Base-by-base conservation (phyloP, 1,140 invertebrate genomes). In the Linepithema humile region DNA sequence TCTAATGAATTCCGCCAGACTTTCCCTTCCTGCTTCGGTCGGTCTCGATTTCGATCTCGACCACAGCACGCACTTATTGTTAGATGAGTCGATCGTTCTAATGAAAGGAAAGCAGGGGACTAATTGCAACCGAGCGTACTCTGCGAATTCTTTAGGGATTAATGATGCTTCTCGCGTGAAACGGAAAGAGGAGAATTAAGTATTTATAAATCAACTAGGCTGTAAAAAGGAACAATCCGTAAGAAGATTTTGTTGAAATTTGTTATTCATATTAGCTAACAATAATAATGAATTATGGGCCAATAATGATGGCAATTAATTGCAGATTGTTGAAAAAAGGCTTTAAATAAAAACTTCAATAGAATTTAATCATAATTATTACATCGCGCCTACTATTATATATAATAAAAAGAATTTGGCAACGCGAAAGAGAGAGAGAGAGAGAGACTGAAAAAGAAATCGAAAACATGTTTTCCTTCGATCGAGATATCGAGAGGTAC, bases 1-100 rank as follows among this genome's bases (percentile, higher is more conserved):
- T 53, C 73, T 89, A 86, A 91, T 89, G 86, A 90, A 91, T 91
- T 86, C 78, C 82, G 55, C 20, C 55, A 29, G 29, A 50, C 50
- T 65, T 43, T 82, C 60, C 45, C 57, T 43, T 45, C 29, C 78
- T 5, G 23, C 57, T 82, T 48, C 64, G 70, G 23, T 62, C 48
- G 15, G 35, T 32, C 72, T 74, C 83, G 64, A 53, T 78, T 53
- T 72, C 67, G 55, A 73, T 59, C 50, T 73, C 15, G 53, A 26
- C 3, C 23, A 23, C 43, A 60, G 20, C 20, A 60, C 38, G 53
- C 57, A 60, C 26, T 62, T 82, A 50, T 15, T n/a, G n/a, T 40
- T 60, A 40, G 64, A 48, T 45, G 38, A 82, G 12, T 82, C 55
- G 67, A 82, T 82, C n/a, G 15, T 35, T 50, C 29, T 74, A 45